Conservation (phyloP, 1,140 invertebrate species). For the Saccostrea cuccullata region DNA sequence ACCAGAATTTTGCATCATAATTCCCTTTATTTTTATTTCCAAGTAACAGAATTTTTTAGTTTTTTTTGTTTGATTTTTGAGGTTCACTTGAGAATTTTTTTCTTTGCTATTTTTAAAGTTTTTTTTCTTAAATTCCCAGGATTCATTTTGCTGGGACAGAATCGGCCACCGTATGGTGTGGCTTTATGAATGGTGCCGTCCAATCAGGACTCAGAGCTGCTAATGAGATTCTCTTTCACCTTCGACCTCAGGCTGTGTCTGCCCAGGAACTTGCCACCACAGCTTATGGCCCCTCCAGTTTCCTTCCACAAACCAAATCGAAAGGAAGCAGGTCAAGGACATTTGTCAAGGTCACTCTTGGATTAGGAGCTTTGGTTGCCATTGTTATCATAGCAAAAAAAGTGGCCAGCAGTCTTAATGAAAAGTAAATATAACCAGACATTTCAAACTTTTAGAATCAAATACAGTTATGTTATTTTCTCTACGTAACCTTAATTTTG, state of each 20-base stretch:
- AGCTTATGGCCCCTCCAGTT: not conserved
- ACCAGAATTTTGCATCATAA: no score
- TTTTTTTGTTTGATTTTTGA: no score
- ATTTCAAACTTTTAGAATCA: not conserved
- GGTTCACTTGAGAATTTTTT: no score
- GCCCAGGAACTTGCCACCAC: constrained; percentile 52
- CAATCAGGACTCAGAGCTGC: constrained; percentile 77
- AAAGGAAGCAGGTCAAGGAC: not conserved
- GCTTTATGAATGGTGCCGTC: constrained; percentile 79
- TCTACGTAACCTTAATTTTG: not conserved
- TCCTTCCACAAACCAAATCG: not conserved
- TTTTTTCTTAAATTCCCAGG: constrained; percentile 56
- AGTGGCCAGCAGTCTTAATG: not conserved
- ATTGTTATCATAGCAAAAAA: not conserved
- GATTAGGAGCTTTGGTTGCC: constrained; percentile 47
- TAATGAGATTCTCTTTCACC: constrained; percentile 70
- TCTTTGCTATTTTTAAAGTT: no score
- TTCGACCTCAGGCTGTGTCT: constrained; percentile 63
- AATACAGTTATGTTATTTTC: not conserved
- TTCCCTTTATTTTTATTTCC: no score
- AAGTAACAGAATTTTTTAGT: no score
- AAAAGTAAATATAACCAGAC: constrained; percentile 33
- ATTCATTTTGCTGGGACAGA: constrained; percentile 80
- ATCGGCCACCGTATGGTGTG: constrained; percentile 77
- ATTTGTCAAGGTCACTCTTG: constrained; percentile 48